Evolutionary conservation across 2,113 vertebrate genomes (phyloP), one percentile per base, ranked within the genome.

Genomic region (Pampusana beccarii): DNA sequence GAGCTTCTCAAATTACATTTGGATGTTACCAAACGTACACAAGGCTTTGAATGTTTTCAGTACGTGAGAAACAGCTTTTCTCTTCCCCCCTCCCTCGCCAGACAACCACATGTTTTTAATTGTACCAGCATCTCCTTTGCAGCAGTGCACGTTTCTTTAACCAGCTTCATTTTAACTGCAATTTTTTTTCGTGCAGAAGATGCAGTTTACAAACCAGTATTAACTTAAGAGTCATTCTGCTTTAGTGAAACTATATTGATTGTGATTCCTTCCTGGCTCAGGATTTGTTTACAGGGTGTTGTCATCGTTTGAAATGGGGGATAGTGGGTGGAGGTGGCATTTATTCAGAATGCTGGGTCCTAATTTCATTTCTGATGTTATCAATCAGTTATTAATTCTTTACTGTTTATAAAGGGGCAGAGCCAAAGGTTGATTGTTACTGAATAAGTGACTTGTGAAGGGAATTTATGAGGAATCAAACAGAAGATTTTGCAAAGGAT

Each of bases 1-100:
- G 60, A 96, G 51, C 29, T 88, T 77, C 96, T 97, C 69, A 89
- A 95, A 94, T 92, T 96, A 78, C 42, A 86, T 95, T 82, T 71
- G 50, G 83, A 90, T 84, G 54, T 86, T 80, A 53, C 28, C 40
- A 80, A 93, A 86, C 2, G 0, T 92, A 81, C 36, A 88, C 24
- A 86, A 85, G 50, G 9, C 44, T 77, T 60, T 33, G 53, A 93
- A 67, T 40, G 21, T 46, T 86, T 91, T 94, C 26, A 61, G 16
- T 26, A 33, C 0, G 1, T 58, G 36, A 57, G 72, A 62, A 36
- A 53, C 5, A 60, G 34, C 6, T 44, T 56, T 65, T 46, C 15
- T 60, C 4, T 65, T 33, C 17, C 28, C 15, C 7, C 2, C 9
- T 51, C 16, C 29, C 23, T 88, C 64, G 54, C 28, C 8, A 80